Conservation (phyloP, 2,797 vertebrate genomes). For the Coccyzus lansbergi region DNA sequence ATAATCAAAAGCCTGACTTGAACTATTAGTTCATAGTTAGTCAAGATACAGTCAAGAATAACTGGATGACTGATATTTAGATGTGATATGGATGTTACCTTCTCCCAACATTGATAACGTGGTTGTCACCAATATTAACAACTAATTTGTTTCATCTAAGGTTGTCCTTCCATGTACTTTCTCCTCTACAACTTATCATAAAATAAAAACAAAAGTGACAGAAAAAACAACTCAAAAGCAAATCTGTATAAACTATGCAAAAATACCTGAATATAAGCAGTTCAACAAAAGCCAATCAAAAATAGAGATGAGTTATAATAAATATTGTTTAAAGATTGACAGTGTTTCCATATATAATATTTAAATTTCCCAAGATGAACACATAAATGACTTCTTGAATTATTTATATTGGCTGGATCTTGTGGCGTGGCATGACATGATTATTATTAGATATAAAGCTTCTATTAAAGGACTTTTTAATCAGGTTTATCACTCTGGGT, state of each 20-base stretch:
- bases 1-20: not conserved
- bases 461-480: not conserved
- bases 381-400: not conserved
- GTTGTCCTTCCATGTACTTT: not conserved
- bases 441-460: not conserved
- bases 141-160: not conserved
- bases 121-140: not conserved
- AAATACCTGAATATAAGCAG: not conserved
- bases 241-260: not conserved
- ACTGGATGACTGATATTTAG: not conserved
- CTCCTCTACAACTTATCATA: not conserved
- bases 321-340: not conserved
- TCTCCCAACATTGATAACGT: not conserved
- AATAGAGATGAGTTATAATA: not conserved
- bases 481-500: not conserved
- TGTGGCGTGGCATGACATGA: not conserved
- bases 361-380: not conserved
- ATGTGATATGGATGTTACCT: not conserved
- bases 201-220: not conserved
- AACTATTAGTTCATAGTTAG: not conserved
- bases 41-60: not conserved
- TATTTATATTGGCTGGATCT: not conserved
- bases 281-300: not conserved
- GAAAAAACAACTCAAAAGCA: not conserved
- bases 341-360: not conserved